Evolutionary conservation across 2,888 invertebrate species (phyloP).

Genomic region (Camponotus fellah): DNA sequence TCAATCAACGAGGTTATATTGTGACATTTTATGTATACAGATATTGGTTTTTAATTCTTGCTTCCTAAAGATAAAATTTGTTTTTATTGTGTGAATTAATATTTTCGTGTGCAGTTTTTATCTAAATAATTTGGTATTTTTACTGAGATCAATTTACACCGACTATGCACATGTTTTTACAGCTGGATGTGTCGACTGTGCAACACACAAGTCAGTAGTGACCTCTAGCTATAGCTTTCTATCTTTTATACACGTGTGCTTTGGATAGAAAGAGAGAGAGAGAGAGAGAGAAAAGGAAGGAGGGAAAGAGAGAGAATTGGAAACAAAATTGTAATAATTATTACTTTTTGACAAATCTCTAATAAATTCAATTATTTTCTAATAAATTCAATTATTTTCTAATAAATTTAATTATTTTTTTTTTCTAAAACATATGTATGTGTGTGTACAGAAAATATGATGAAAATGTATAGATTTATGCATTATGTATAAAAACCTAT

Average conservation of each 20-base stretch:
- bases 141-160: background rate
- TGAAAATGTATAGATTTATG: background rate
- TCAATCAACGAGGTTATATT: conserved; percentile 28
- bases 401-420: background rate
- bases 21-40: background rate
- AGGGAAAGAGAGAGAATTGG: background rate
- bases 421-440: background rate
- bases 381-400: background rate
- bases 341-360: background rate
- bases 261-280: background rate
- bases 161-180: too few species aligned
- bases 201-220: too few species aligned
- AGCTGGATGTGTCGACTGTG: too few species aligned
- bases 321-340: background rate
- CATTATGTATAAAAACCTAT: background rate
- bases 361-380: too few species aligned
- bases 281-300: background rate
- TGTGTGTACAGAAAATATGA: background rate
- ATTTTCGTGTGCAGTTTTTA: background rate
- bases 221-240: too few species aligned
- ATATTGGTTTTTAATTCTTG: background rate
- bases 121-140: background rate
- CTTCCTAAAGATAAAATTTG: background rate
- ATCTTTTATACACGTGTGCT: background rate
- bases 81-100: background rate